These are phyloP conservation scores for Iguana delicatissima DNA, from an alignment of 2,797 vertebrate genomes.

Conservation along the genomic window DNA sequence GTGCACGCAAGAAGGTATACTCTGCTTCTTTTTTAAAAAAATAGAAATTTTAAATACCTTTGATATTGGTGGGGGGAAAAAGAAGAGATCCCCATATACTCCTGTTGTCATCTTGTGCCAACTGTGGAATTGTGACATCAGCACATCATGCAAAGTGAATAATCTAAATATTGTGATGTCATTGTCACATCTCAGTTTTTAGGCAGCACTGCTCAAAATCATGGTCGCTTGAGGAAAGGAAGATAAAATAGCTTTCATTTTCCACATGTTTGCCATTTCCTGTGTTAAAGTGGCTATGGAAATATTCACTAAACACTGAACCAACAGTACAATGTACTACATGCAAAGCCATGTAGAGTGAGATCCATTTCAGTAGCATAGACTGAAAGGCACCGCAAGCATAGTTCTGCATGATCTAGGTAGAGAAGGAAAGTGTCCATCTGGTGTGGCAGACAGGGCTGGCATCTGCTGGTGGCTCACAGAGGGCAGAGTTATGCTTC, in stretches of 20 bases:
- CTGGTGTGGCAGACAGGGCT: too few relatives aligned
- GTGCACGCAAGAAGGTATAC: too few relatives aligned
- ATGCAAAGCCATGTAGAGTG: not conserved
- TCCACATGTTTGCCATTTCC: not conserved
- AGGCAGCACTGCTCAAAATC: not conserved
- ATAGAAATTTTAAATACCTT: too few relatives aligned
- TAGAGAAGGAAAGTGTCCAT: too few relatives aligned
- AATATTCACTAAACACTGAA: not conserved
- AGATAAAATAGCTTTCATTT: not conserved
- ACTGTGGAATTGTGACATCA: not conserved
- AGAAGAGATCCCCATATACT: not conserved
- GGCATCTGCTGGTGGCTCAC: too few relatives aligned
- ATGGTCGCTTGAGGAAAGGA: not conserved
- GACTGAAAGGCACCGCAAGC: too few relatives aligned
- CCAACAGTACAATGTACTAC: not conserved
- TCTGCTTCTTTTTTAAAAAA: too few relatives aligned
- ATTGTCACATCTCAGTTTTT: not conserved
- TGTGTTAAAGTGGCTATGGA: not conserved
- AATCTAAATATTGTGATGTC: not conserved
- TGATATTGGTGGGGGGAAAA: not conserved
- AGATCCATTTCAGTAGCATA: too few relatives aligned
- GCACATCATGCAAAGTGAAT: not conserved
- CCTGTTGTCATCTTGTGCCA: not conserved
- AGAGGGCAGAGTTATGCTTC: too few relatives aligned
- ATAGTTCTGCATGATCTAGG: too few relatives aligned